Base-by-base conservation (phyloP, 2,797 vertebrate genomes). In the Hirundo rustica region DNA sequence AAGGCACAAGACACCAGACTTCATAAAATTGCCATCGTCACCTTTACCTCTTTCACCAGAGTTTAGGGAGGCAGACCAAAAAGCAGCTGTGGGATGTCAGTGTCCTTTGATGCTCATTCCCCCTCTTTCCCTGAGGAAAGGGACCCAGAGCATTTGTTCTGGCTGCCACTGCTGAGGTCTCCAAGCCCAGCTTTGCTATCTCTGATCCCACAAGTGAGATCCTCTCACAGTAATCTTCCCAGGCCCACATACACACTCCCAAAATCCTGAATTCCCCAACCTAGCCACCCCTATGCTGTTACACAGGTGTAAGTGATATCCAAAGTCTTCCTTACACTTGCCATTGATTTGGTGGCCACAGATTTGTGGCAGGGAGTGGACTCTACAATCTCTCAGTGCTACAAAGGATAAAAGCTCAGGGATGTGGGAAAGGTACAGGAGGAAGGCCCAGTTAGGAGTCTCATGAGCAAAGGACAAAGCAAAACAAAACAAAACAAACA, bases 321-420 rank as follows among this genome's bases (percentile, higher is more conserved):
- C 54, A 53, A 26, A n/a, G 2, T 2, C 42, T 58, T 44, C 34
- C 36, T 71, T 13, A 14, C 3, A 1, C 21, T 61, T 30, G 47
- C n/a, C 47, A n/a, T 16, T 26, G 32, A 34, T 25, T 58, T 48
- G 36, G 20, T 7, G 3, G 32, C 45, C 68, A 29, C 2, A 2
- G 0, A 51, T 2, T 5, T 0, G 0, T 16, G 19, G 67, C 61
- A 82, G 32, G 50, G 21, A 61, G 19, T 1, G 19, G 26, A 16
- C 32, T 40, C 40, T 6, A 10, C 20, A 45, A 74, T 29, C 60
- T 65, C 29, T 36, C 54, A 75, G 9, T 12, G 29, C 9, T 40
- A 26, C 34, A 40, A 75, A 48, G 50, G 23, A 44, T 15, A 36
- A 77, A 79, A 68, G 7, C 40, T 75, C 53, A 21, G 0, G 17